phyloP scores from a whole-genome alignment of 2,888 invertebrate species.

The Agrotis exclamationis region DNA sequence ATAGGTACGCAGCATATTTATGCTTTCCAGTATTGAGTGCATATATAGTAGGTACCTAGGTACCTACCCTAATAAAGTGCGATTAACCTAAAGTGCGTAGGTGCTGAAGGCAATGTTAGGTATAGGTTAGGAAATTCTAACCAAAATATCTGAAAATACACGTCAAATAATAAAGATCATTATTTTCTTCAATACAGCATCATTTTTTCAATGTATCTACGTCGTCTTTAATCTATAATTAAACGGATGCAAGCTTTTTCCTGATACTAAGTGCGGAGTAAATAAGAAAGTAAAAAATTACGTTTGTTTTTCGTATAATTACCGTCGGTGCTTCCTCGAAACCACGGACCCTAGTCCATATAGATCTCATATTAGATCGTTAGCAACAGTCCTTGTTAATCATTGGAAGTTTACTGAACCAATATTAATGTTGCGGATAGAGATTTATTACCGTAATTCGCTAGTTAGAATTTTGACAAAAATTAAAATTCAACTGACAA shows the following conservation, averaged over 20 bases:
- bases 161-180: not conserved
- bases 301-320: constrained; percentile 24
- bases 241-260: constrained; percentile 10
- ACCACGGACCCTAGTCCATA: constrained; percentile 79
- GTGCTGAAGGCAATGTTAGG: not conserved
- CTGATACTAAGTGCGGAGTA: not conserved
- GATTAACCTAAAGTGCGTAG: too few species aligned
- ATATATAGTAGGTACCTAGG: not conserved
- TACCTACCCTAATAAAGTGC: not conserved
- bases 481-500: constrained; percentile 37
- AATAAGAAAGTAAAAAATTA: constrained; percentile 11
- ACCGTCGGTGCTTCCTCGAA: constrained; percentile 65
- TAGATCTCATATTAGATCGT: constrained; percentile 75
- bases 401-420: not conserved
- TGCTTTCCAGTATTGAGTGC: too few species aligned
- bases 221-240: constrained; percentile 20
- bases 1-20: not conserved
- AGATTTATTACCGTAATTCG: constrained; percentile 7
- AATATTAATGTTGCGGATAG: not conserved
- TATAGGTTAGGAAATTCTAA: constrained; percentile 20
- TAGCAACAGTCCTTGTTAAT: constrained; percentile 39
- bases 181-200: not conserved
- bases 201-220: not conserved
- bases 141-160: not conserved
- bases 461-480: constrained; percentile 43